Percentiles rank a stretch among this genome's conserved stretches.
Evolutionary conservation across 2,113 vertebrate genomes (phyloP).

Genomic region (Percina caprodes): DNA sequence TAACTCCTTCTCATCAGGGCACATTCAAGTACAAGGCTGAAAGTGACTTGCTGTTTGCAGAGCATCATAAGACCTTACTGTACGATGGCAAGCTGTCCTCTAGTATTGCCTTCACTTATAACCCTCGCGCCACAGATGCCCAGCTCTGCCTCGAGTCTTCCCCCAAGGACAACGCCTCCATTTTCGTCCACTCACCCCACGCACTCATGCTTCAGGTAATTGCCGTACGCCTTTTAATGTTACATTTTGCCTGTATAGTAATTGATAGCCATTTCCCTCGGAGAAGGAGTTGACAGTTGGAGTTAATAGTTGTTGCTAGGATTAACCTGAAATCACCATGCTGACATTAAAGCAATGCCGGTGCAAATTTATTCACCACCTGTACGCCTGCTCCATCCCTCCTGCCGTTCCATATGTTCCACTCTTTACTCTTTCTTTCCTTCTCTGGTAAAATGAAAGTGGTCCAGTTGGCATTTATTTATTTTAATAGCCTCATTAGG

Average conservation of each 20-base stretch:
- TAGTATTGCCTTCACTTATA: constrained; percentile 95
- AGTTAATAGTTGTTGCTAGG: not conserved
- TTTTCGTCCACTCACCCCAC: constrained; percentile 98
- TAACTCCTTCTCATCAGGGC: constrained; percentile 82
- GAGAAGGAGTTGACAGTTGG: not conserved
- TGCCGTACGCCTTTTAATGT: not conserved
- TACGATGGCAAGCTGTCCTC: constrained; percentile 95
- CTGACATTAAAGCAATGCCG: constrained; percentile 30
- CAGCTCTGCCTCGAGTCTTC: constrained; percentile 98
- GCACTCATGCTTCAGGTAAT: constrained; percentile 99
- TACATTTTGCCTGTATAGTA: not conserved
- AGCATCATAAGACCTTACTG: constrained; percentile 94
- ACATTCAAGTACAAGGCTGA: constrained; percentile 98
- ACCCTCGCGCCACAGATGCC: constrained; percentile 96
- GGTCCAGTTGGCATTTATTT: constrained; percentile 51
- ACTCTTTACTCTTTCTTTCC: constrained; percentile 14
- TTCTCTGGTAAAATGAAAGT: constrained; percentile 44
- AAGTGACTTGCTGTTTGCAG: constrained; percentile 95
- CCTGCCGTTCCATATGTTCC: constrained; percentile 21
- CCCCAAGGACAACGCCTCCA: constrained; percentile 95
- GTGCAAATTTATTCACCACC: constrained; percentile 32
- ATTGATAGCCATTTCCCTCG: not conserved
- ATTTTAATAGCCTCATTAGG: constrained; percentile 69
- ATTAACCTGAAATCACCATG: constrained; percentile 16
- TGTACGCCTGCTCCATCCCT: constrained; percentile 19